Evolutionary conservation across 2,113 vertebrate genomes (phyloP).

Genomic region (Puma concolor): DNA sequence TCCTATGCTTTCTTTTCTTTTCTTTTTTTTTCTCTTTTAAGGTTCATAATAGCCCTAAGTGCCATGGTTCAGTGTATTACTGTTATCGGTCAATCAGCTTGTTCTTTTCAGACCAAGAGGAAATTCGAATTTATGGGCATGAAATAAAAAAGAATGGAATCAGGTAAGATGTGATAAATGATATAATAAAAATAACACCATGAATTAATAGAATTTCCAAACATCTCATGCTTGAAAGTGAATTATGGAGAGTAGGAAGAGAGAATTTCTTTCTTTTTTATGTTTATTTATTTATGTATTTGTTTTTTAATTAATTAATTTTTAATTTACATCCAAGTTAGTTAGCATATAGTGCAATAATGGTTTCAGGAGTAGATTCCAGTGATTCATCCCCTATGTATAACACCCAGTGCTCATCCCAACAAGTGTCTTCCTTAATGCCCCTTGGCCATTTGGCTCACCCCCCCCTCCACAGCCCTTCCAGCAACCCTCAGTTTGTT

Average conservation of each 20-base stretch:
- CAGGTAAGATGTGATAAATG: constrained; percentile 85
- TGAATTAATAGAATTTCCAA: neutral
- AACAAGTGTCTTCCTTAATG: too few relatives aligned
- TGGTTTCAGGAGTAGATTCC: too few relatives aligned
- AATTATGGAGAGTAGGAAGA: neutral
- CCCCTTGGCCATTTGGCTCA: too few relatives aligned
- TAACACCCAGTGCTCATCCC: too few relatives aligned
- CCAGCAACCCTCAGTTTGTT: too few relatives aligned
- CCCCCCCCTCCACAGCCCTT: too few relatives aligned
- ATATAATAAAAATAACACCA: neutral
- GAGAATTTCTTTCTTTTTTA: neutral
- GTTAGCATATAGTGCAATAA: too few relatives aligned
- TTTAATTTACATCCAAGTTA: too few relatives aligned
- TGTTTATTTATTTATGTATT: too few relatives aligned
- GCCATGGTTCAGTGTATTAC: constrained; percentile 91
- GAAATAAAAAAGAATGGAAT: constrained; percentile 93
- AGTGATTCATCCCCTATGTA: too few relatives aligned
- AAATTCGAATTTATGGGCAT: constrained; percentile 95
- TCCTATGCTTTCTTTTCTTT: constrained; percentile 6
- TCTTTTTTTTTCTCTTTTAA: constrained; percentile 79
- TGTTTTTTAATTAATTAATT: too few relatives aligned
- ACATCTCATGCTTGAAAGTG: neutral
- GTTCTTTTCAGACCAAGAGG: constrained; percentile 95
- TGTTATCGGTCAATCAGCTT: constrained; percentile 95
- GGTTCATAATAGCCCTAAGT: constrained; percentile 96